phyloP scores from a whole-genome alignment of 2,797 vertebrate genomes.

The Sylvilagus floridanus region DNA sequence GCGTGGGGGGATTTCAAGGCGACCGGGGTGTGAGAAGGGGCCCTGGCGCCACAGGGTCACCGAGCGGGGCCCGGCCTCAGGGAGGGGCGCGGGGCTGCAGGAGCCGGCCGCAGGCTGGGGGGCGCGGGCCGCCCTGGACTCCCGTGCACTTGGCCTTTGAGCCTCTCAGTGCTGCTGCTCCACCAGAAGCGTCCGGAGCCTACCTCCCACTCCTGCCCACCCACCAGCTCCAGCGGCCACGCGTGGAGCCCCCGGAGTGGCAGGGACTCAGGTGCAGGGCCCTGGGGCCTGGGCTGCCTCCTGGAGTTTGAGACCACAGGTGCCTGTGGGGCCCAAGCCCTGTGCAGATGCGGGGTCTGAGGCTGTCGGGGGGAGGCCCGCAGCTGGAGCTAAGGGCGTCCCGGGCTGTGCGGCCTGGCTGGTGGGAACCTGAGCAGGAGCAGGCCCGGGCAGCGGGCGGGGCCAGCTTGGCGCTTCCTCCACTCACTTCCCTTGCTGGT shows the following conservation, averaged over 20 bases:
- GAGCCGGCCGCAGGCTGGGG: background rate
- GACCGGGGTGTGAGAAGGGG: background rate
- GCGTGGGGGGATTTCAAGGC: background rate
- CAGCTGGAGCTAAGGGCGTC: background rate
- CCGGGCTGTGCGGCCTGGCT: background rate
- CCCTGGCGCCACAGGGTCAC: too few relatives aligned
- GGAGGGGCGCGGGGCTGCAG: background rate
- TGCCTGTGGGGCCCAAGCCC: background rate
- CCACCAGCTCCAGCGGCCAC: background rate
- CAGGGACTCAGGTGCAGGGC: background rate
- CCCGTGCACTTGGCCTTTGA: background rate
- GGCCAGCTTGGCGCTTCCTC: too few relatives aligned
- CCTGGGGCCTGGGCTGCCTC: background rate
- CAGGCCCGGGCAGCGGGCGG: background rate
- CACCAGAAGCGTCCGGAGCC: background rate
- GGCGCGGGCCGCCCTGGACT: background rate
- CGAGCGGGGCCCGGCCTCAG: too few relatives aligned
- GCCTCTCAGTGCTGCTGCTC: background rate
- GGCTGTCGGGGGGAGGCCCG: too few relatives aligned
- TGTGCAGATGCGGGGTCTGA: background rate
- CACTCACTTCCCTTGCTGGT: background rate
- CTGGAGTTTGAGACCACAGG: background rate
- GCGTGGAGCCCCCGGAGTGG: background rate
- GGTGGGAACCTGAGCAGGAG: background rate
- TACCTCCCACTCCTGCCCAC: too few relatives aligned